Percentiles rank a stretch among this genome's conserved stretches.
phyloP scores from a whole-genome alignment of 2,113 vertebrate species.

The Noctilio leporinus region DNA sequence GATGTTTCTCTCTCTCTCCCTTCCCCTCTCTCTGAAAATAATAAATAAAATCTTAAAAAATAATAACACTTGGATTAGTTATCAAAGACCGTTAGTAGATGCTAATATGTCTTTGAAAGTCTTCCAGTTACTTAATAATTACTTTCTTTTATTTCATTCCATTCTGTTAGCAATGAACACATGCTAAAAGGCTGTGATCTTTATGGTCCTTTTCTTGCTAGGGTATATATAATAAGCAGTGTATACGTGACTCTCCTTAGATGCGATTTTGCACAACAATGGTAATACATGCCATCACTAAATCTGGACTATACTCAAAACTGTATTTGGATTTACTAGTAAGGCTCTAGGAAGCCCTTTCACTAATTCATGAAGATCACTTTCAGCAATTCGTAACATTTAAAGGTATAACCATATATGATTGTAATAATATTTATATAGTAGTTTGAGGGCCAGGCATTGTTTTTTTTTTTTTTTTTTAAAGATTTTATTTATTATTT shows the following conservation, averaged over 20 bases:
- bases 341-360: not conserved
- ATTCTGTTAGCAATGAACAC: not conserved
- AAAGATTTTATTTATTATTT: no score
- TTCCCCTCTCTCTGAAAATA: no score
- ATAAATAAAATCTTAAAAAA: no score
- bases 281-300: not conserved
- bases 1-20: no score
- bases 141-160: not conserved
- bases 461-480: not conserved
- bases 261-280: not conserved
- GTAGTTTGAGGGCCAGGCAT: not conserved
- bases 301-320: not conserved
- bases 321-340: not conserved
- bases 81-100: not conserved
- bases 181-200: not conserved
- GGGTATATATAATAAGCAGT: not conserved
- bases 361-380: not conserved
- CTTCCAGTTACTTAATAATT: constrained; percentile 2
- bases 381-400: not conserved
- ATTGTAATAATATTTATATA: not conserved
- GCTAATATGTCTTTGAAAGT: not conserved
- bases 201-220: not conserved
- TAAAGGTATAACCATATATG: not conserved
- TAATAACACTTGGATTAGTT: not conserved
- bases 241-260: not conserved